Conservation (phyloP, 1,140 invertebrate species). For the Littorina saxatilis region DNA sequence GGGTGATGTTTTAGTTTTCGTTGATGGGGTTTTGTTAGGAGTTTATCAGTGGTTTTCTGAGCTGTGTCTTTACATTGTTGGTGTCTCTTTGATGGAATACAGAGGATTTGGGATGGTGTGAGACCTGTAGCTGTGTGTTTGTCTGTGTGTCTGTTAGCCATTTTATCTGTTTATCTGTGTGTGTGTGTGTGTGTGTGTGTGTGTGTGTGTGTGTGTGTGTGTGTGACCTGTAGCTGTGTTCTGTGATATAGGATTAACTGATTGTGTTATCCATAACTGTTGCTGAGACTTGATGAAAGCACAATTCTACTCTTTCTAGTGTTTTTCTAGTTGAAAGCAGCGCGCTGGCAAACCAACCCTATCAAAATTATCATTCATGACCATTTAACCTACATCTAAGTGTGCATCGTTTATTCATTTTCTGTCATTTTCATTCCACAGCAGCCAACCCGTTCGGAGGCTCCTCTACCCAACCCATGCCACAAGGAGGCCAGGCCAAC, state of each 20-base stretch:
- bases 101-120: too few species aligned
- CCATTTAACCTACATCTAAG: neutral
- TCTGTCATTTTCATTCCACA: conserved; percentile 19
- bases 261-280: neutral
- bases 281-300: too few species aligned
- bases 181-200: conserved; percentile 31
- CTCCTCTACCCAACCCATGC: conserved; percentile 8
- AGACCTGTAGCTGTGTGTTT: too few species aligned
- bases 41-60: too few species aligned
- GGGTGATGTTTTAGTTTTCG: too few species aligned
- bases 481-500: conserved; percentile 37
- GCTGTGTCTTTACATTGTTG: too few species aligned
- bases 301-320: too few species aligned
- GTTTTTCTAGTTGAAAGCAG: too few species aligned
- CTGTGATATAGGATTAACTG: conserved; percentile 27
- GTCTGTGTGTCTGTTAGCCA: too few species aligned
- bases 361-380: neutral
- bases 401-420: neutral
- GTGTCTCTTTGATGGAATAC: too few species aligned
- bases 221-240: neutral
- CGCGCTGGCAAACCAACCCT: too few species aligned
- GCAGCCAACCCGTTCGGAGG: conserved; percentile 59
- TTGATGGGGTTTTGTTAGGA: too few species aligned
- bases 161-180: neutral
- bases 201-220: conserved; percentile 18